phyloP scores from a whole-genome alignment of 2,797 vertebrate genomes.

The Pelodytes ibericus region DNA sequence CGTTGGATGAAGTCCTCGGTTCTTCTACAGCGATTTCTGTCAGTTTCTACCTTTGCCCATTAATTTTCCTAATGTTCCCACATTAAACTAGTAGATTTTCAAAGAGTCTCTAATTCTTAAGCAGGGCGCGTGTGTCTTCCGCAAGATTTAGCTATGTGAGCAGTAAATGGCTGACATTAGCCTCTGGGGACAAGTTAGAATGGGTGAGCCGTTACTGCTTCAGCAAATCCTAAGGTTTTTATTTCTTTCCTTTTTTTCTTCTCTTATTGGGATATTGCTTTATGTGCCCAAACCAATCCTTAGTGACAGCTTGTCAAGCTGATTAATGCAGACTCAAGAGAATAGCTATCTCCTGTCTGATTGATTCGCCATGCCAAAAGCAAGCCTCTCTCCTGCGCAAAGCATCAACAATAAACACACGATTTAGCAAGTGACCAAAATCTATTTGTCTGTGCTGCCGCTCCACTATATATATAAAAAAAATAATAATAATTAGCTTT shows the following conservation, averaged over 20 bases:
- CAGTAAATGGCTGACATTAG: conserved; percentile 56
- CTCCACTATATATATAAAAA: background rate
- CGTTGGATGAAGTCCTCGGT: background rate
- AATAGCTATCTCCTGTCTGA: conserved; percentile 68
- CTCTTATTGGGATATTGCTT: conserved; percentile 44
- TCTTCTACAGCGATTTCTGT: conserved; percentile 41
- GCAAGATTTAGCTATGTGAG: conserved; percentile 58
- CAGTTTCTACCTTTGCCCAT: conserved; percentile 46
- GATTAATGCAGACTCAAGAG: conserved; percentile 62
- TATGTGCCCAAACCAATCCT: conserved; percentile 65
- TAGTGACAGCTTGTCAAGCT: conserved; percentile 69
- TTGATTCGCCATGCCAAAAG: conserved; percentile 68
- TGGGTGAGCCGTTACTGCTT: conserved; percentile 58
- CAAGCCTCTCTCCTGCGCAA: conserved; percentile 55
- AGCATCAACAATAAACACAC: conserved; percentile 63
- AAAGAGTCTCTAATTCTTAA: conserved; percentile 22
- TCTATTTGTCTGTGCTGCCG: conserved; percentile 27
- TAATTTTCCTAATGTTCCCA: conserved; percentile 32
- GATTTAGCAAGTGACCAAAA: conserved; percentile 59
- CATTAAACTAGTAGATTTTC: conserved; percentile 19
- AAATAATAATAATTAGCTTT: background rate
- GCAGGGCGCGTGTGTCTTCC: conserved; percentile 46
- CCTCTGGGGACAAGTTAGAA: conserved; percentile 59
- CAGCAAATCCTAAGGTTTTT: conserved; percentile 34
- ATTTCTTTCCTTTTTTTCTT: background rate